A percentile compares a stretch with the other conserved stretches of the same genome.
These are phyloP conservation scores for Serripes groenlandicus DNA, from an alignment of 2,888 invertebrate genomes.

Conservation along the genomic window DNA sequence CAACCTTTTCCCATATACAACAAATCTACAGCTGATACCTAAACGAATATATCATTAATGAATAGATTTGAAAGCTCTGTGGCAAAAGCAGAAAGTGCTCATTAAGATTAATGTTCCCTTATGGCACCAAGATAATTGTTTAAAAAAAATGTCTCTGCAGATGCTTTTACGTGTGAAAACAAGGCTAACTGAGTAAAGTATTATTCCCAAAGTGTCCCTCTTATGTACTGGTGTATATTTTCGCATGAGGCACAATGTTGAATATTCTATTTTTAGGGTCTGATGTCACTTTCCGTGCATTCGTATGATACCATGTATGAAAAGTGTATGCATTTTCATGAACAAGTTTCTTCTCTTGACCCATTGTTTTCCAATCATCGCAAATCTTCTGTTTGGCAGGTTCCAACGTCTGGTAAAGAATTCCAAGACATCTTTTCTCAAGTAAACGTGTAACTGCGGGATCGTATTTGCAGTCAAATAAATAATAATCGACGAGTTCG, in stretches of 20 bases:
- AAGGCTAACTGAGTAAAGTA: too few relatives aligned
- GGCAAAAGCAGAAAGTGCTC: too few relatives aligned
- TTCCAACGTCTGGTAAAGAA: neutral
- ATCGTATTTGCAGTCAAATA: conserved; percentile 13
- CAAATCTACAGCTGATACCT: too few relatives aligned
- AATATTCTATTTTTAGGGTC: conserved; percentile 4
- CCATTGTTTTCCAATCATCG: conserved; percentile 8
- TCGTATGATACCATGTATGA: conserved; percentile 14
- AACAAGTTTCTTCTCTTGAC: neutral
- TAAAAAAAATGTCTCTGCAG: too few relatives aligned
- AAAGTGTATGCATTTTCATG: conserved; percentile 7
- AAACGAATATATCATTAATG: too few relatives aligned
- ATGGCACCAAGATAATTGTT: too few relatives aligned
- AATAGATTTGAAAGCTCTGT: too few relatives aligned
- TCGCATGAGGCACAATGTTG: conserved; percentile 11
- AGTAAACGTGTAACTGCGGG: neutral
- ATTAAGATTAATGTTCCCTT: too few relatives aligned
- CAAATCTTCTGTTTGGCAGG: conserved; percentile 11
- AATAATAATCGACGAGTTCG: conserved; percentile 1
- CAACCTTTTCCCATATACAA: too few relatives aligned
- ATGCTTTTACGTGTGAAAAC: too few relatives aligned
- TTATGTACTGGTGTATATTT: conserved; percentile 5
- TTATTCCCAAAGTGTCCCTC: neutral
- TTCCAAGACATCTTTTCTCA: neutral
- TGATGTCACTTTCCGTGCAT: neutral